Base-by-base conservation (phyloP, 2,113 vertebrate species). In the Mormoops blainvillei region DNA sequence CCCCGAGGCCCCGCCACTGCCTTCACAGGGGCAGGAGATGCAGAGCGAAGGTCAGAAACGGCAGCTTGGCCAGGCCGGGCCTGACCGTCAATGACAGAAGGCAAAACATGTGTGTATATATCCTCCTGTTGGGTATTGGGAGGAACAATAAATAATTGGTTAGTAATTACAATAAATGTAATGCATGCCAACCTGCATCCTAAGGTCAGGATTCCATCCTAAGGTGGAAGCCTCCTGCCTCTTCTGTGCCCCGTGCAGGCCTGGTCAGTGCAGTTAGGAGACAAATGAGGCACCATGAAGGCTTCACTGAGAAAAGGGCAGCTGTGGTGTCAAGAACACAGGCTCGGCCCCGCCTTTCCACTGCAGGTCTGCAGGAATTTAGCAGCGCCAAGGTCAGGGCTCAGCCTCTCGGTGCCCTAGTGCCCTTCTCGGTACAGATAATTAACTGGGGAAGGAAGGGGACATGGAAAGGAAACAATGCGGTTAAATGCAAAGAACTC, bases 1-100 rank as follows among this genome's bases (percentile, higher is more conserved):
- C 26, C 50, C 78, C 6, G 5, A 52, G 22, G 67, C 12, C 45
- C 20, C 7, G 45, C 8, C 4, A 20, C 26, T 52, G 5, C 45
- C 85, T 31, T 70, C 26, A 1, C 4, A 12, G 43, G 8, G 0
- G 0, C 0, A 0, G 22, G 36, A 16, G 5, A 24, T 15, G 45
- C 4, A 7, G 33, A 10, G 7, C 36, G 89, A 48, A 48, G 16
- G 52, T 67, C 41, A 38, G 41, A 11, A 45, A 16, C 7, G 13
- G 1, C 18, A 36, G 31, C 43, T 18, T 2, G 11, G 56, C 31
- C 31, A 10, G 4, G 31, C 63, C 14, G 9, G 15, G 6, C 18
- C 43, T 80, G 83, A 28, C 56, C 63, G 81, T 81, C 56, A 5
- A 6, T 3, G 6, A 36, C n/a, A n/a, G n/a, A n/a, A n/a, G n/a